A percentile compares a stretch with the other conserved stretches of the same genome.
Conservation (phyloP, 2,113 vertebrate genomes). For the Neolamprologus sp. region DNA sequence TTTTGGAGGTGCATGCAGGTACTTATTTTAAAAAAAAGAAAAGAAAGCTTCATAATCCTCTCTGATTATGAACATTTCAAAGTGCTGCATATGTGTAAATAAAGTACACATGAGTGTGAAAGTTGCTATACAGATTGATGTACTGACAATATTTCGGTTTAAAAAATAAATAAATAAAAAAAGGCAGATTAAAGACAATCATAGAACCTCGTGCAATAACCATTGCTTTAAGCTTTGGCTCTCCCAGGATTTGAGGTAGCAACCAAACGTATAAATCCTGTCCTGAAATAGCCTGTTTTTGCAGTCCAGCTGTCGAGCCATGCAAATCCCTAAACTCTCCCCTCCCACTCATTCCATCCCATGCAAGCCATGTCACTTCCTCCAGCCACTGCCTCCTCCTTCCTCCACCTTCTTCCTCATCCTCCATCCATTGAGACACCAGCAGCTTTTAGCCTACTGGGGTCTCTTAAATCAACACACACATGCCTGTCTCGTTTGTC, state of each 20-base stretch:
- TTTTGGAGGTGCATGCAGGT: not conserved
- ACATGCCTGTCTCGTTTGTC: conserved; percentile 32
- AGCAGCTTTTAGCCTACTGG: conserved; percentile 15
- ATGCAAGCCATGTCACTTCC: conserved; percentile 55
- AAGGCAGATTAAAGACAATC: conserved; percentile 37
- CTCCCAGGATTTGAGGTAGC: conserved; percentile 68
- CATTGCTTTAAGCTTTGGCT: conserved; percentile 40
- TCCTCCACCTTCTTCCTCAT: not conserved
- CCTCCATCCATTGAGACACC: conserved; percentile 24
- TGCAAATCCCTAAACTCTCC: conserved; percentile 68
- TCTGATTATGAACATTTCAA: not conserved
- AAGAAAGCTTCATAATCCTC: not conserved
- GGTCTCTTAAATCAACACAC: conserved; percentile 47
- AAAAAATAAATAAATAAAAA: not conserved
- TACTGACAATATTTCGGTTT: not conserved
- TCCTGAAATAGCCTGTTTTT: conserved; percentile 73
- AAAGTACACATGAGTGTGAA: not conserved
- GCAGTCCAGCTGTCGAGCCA: conserved; percentile 69
- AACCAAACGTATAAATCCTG: conserved; percentile 69
- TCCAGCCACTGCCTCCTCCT: conserved; percentile 34
- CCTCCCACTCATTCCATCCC: conserved; percentile 58
- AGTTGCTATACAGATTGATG: not conserved
- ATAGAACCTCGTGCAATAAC: conserved; percentile 43
- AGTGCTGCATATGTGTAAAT: not conserved
- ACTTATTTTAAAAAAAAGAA: not conserved